Conservation (phyloP, 2,113 vertebrate genomes). For the Chrysemys picta region DNA sequence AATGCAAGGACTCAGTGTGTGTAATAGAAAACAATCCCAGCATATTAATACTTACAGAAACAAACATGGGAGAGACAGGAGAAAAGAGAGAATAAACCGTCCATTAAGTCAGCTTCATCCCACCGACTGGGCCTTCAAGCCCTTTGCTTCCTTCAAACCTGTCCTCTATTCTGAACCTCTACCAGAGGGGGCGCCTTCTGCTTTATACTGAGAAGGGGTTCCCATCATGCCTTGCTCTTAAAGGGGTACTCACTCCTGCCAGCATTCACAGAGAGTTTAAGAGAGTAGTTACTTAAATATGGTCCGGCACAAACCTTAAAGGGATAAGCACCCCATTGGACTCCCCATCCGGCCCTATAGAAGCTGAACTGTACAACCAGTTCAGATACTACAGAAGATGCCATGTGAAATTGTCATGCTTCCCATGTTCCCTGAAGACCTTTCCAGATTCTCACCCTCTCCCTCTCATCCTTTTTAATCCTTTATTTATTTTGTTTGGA, state of each 20-base stretch:
- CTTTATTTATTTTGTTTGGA: not conserved
- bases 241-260: not conserved
- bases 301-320: not conserved
- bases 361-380: not conserved
- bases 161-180: not conserved
- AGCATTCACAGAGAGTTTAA: not conserved
- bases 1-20: fast-evolving
- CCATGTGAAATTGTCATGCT: not conserved
- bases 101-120: not conserved
- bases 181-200: not conserved
- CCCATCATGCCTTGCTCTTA: not conserved
- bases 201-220: not conserved
- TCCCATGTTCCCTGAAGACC: fast-evolving
- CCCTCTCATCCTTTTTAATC: not conserved
- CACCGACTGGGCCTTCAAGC: not conserved
- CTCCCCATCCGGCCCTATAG: not conserved
- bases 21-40: constrained; percentile 43
- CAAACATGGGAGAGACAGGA: constrained; percentile 15
- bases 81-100: not conserved
- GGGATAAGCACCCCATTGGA: not conserved
- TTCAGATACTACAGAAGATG: fast-evolving
- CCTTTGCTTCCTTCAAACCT: fast-evolving
- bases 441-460: not conserved
- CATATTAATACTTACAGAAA: constrained; percentile 30
- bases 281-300: not conserved